Percentiles rank a stretch among this genome's conserved stretches.
Evolutionary conservation across 2,113 vertebrate genomes (phyloP).

Genomic region (Cariama cristata): DNA sequence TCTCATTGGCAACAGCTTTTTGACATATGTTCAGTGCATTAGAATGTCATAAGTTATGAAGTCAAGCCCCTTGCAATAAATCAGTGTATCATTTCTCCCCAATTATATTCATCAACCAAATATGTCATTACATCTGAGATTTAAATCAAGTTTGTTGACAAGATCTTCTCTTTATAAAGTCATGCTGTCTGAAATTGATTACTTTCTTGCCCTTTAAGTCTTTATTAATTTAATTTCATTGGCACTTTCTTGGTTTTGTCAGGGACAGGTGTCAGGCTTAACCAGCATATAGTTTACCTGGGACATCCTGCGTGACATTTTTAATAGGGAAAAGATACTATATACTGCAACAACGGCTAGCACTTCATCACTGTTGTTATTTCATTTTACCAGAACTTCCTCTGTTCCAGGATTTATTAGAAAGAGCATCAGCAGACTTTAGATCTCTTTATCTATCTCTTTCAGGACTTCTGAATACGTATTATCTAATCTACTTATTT

Average conservation of each 20-base stretch:
- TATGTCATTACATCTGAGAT: constrained; percentile 24
- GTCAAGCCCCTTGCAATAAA: constrained; percentile 39
- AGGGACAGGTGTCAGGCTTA: not conserved
- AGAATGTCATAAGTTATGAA: constrained; percentile 37
- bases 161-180: constrained; percentile 27
- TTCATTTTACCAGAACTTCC: not conserved
- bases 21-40: constrained; percentile 27
- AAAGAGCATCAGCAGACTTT: not conserved
- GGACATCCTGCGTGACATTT: constrained; percentile 7
- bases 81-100: not conserved
- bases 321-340: not conserved
- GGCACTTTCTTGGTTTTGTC: not conserved
- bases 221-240: constrained; percentile 46
- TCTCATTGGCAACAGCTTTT: constrained; percentile 47
- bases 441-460: not conserved
- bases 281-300: not conserved
- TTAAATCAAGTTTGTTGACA: constrained; percentile 55
- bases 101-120: constrained; percentile 49
- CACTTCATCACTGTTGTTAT: not conserved
- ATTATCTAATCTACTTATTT: not conserved
- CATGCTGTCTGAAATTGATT: constrained; percentile 26
- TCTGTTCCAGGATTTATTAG: not conserved
- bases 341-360: not conserved
- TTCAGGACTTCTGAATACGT: not conserved
- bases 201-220: constrained; percentile 40